Evolutionary conservation across 1,140 invertebrate genomes (phyloP), one percentile per base, ranked within the genome.

Genomic region (Lethocerus indicus): DNA sequence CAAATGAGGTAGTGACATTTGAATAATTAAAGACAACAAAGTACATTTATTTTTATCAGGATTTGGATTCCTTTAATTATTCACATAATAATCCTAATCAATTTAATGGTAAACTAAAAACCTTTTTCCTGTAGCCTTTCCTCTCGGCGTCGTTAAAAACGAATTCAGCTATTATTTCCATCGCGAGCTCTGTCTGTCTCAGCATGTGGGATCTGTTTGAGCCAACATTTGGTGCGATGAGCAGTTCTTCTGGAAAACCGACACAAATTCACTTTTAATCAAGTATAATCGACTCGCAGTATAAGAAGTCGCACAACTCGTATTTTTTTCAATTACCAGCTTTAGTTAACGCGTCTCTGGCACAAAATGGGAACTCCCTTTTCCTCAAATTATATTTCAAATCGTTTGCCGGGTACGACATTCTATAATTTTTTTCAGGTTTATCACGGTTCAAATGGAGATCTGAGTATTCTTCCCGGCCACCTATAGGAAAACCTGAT

Each of bases 141-240:
- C 74, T 69, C 24, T 83, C 80, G 0, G 76, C 70, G 63, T 88
- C 83, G 44, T 78, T 78, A 58, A 88, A 88, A 21, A 88, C 73
- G 63, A 84, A 86, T 60, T 87, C 83, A 2, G 81, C 73, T 64
- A 87, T 86, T 21, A 88, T 66, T 54, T 86, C 81, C 64, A 82
- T 73, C 24, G 79, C 77, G 3, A 76, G 51, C 56, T 75, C 69
- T 59, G 74, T 69, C 51, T 74, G 70, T 58, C 74, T 74, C 28
- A 66, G 60, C 40, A 55, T 67, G 20, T 71, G 69, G 47, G 42
- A 27, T 23, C 50, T 37, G 29, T 27, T 44, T n/a, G n/a, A n/a
- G 21, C 42, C 29, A 16, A 28, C 29, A 18, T 27, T 44, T 2
- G 42, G 25, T 9, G 42, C n/a, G 23, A 28, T 44, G 20, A 44